These are phyloP conservation scores for Avahi laniger DNA, from an alignment of 2,797 vertebrate species.

Conservation along the genomic window DNA sequence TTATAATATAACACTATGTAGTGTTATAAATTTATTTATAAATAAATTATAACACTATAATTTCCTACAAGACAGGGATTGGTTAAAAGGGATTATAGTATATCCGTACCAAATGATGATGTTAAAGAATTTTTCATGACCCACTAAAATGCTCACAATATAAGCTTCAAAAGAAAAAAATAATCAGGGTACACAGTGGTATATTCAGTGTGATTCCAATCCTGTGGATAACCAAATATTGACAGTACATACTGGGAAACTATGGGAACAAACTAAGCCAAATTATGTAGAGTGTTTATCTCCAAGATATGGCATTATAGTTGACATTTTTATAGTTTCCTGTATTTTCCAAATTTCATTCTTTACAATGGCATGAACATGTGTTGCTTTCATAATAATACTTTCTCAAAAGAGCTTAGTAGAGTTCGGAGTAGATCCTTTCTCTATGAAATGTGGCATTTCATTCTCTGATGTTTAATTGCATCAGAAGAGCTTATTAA, in stretches of 20 bases:
- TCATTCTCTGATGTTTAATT: background rate
- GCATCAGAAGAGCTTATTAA: background rate
- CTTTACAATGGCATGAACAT: background rate
- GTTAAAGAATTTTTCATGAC: background rate
- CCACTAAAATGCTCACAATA: background rate
- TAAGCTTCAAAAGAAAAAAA: conserved; percentile 13
- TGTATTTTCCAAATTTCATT: background rate
- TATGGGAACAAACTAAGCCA: background rate
- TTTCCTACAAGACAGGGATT: background rate
- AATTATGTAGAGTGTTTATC: background rate
- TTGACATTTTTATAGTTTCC: background rate
- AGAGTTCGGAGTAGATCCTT: background rate
- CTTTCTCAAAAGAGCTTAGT: background rate
- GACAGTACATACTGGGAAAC: background rate
- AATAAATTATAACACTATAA: background rate
- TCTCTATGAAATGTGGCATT: background rate
- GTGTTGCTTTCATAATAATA: background rate
- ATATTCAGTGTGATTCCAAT: background rate
- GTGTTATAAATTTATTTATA: too few species aligned
- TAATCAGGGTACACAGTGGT: background rate
- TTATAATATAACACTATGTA: background rate
- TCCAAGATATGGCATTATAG: background rate
- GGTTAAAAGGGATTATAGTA: background rate
- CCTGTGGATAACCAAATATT: background rate
- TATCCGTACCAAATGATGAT: background rate